Conservation (phyloP, 2,797 vertebrate genomes). For the Rhinichthys osculus region DNA sequence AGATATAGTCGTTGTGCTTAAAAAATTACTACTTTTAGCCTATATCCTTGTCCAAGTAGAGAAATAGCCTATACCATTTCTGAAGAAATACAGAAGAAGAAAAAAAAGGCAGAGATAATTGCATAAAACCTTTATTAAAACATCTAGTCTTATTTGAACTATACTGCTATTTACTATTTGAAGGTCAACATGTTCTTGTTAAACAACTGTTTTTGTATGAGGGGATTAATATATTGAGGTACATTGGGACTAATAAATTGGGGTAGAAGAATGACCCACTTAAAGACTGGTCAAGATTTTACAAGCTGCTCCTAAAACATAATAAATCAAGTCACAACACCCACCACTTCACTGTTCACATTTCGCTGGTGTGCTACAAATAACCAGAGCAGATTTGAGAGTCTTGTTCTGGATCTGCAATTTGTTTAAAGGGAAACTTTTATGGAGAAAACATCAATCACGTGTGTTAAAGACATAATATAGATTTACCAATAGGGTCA, state of each 20-base stretch:
- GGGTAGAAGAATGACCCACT: constrained; percentile 8
- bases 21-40: constrained; percentile 2
- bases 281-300: constrained; percentile 4
- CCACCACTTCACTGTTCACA: neutral
- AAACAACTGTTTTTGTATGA: neutral
- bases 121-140: neutral
- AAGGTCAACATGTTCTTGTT: constrained; percentile 4
- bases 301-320: neutral
- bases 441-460: neutral
- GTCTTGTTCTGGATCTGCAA: neutral
- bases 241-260: neutral
- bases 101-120: neutral
- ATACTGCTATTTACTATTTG: neutral
- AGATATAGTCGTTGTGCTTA: neutral
- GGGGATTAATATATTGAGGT: neutral
- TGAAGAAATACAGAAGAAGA: constrained; percentile 5
- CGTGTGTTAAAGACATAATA: neutral
- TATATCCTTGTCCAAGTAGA: neutral
- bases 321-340: constrained; percentile 1
- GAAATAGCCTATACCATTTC: neutral
- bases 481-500: neutral
- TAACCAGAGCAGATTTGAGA: neutral
- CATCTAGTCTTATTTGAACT: neutral
- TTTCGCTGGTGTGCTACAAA: constrained; percentile 2
- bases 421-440: neutral